These are phyloP conservation scores for Blennius ocellaris DNA, from an alignment of 2,113 vertebrate genomes.

Conservation along the genomic window DNA sequence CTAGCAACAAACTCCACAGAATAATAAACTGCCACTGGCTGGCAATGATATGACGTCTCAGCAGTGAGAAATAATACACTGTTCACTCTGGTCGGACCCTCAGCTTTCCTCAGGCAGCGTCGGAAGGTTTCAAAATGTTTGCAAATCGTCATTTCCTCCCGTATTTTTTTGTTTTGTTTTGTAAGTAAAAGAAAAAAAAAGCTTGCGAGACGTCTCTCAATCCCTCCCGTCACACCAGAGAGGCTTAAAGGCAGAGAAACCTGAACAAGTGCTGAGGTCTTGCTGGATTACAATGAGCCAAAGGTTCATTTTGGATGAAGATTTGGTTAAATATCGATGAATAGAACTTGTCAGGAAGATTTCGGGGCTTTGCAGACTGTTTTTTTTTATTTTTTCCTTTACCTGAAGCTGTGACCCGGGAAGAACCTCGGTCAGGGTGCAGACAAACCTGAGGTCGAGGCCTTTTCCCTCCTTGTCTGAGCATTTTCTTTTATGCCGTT, in stretches of 20 bases:
- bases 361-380: neutral
- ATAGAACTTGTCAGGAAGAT: neutral
- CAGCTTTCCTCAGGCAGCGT: constrained; percentile 8
- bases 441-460: neutral
- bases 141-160: too few relatives aligned
- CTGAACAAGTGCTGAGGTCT: neutral
- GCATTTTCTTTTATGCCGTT: too few relatives aligned
- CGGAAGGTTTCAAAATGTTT: neutral
- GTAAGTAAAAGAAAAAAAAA: neutral
- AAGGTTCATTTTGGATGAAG: neutral
- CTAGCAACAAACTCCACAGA: constrained; percentile 64
- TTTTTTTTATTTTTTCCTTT: too few relatives aligned
- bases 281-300: neutral
- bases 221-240: neutral
- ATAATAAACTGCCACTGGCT: constrained; percentile 48
- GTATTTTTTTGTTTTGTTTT: too few relatives aligned
- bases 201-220: neutral
- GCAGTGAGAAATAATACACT: constrained; percentile 30
- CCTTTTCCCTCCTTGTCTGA: too few relatives aligned
- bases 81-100: constrained; percentile 12
- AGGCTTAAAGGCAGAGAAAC: neutral
- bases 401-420: constrained; percentile 9
- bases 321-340: neutral
- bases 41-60: constrained; percentile 39
- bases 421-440: neutral